Evolutionary conservation across 2,888 invertebrate species (phyloP).

Genomic region (Candidula unifasciata): DNA sequence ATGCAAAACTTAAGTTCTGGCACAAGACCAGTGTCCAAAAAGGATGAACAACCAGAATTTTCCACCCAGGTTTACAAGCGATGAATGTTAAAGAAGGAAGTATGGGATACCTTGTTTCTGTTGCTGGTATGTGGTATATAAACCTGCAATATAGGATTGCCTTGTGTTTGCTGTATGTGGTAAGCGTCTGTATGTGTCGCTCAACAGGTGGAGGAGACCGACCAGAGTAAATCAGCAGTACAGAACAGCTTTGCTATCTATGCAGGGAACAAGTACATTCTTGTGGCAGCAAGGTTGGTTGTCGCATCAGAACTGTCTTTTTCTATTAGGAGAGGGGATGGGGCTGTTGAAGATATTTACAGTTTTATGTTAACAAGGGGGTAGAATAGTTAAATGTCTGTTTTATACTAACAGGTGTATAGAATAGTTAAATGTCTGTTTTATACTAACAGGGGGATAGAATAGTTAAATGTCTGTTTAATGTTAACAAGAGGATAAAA

Average conservation of each 20-base stretch:
- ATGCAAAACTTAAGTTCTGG: too few relatives aligned
- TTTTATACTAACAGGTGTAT: background rate
- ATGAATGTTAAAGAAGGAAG: too few relatives aligned
- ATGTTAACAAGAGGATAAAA: background rate
- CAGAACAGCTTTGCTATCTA: constrained; percentile 90
- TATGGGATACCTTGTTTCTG: too few relatives aligned
- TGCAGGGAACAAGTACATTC: constrained; percentile 86
- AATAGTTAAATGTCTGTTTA: background rate
- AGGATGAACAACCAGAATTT: too few relatives aligned
- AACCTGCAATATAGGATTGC: too few relatives aligned
- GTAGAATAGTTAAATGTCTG: background rate
- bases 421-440: background rate
- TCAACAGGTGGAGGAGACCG: constrained; percentile 83
- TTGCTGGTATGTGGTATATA: too few relatives aligned
- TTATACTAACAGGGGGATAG: background rate
- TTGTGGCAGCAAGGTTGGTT: constrained; percentile 84
- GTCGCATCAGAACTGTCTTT: background rate
- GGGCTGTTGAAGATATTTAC: background rate
- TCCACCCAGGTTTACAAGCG: too few relatives aligned
- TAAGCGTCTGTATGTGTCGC: background rate
- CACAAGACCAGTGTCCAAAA: too few relatives aligned
- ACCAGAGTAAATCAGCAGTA: constrained; percentile 80
- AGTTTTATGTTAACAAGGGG: background rate
- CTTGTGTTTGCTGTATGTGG: background rate
- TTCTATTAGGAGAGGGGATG: background rate